Evolutionary conservation across 2,797 vertebrate genomes (phyloP).

Genomic region (Neoniphon sammara): DNA sequence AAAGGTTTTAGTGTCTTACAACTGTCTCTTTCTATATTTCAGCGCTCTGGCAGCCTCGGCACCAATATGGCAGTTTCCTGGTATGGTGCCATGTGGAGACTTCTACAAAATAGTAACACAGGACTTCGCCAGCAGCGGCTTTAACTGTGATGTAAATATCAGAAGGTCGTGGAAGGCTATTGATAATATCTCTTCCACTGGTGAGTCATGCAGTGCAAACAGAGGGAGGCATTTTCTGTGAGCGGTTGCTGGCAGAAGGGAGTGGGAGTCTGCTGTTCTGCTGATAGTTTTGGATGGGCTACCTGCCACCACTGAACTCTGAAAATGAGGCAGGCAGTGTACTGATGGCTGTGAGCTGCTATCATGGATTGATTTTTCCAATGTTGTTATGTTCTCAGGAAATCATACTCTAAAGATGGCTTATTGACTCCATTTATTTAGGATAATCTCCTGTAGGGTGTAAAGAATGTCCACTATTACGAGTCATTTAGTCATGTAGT

Average conservation of each 20-base stretch:
- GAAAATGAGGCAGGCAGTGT: background rate
- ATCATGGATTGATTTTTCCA: background rate
- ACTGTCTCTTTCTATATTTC: constrained; percentile 39
- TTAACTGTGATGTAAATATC: constrained; percentile 88
- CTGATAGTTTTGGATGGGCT: background rate
- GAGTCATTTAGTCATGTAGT: too few relatives aligned
- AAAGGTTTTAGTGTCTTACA: constrained; percentile 9
- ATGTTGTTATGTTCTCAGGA: constrained; percentile 1
- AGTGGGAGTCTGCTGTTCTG: background rate
- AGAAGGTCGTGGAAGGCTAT: constrained; percentile 90
- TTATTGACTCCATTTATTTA: background rate
- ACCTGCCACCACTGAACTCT: background rate
- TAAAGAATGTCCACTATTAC: too few relatives aligned
- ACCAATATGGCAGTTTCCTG: constrained; percentile 94
- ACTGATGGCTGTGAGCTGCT: background rate
- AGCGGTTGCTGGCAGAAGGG: background rate
- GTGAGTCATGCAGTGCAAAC: constrained; percentile 71
- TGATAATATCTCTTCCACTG: constrained; percentile 83
- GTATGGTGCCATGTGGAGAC: constrained; percentile 88
- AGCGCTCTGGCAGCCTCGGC: constrained; percentile 96
- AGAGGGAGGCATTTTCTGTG: background rate
- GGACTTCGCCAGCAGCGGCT: constrained; percentile 87
- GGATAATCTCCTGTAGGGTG: background rate
- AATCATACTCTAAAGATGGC: background rate
- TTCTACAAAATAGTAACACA: constrained; percentile 90